Conservation (phyloP, 2,113 vertebrate genomes). For the Psittacus erithacus region DNA sequence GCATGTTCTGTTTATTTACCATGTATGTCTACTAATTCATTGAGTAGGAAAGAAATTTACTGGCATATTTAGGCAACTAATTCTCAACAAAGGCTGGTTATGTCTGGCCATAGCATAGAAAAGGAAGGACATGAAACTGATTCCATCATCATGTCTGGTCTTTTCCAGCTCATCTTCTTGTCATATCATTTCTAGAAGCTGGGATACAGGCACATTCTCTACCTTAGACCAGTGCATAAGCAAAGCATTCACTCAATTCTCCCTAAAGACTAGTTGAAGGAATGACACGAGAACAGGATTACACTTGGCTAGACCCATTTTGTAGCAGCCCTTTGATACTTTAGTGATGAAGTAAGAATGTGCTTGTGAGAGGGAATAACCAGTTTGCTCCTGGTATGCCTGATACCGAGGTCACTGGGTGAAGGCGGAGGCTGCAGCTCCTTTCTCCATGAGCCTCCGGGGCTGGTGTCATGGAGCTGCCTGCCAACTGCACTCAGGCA, state of each 20-base stretch:
- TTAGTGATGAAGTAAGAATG: neutral
- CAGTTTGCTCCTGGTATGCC: neutral
- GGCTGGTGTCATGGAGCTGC: neutral
- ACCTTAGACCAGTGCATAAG: fast-evolving
- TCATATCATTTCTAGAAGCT: neutral
- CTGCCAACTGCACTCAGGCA: neutral
- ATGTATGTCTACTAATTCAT: neutral
- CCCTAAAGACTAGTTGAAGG: neutral
- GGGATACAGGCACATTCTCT: neutral
- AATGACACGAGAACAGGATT: neutral
- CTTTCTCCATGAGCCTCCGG: fast-evolving
- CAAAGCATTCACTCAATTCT: neutral
- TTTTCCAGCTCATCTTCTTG: neutral
- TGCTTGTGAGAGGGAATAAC: neutral
- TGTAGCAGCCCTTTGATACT: neutral
- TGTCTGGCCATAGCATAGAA: neutral
- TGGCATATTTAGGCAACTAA: neutral
- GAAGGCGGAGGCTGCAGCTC: neutral
- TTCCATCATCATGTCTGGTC: fast-evolving
- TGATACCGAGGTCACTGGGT: fast-evolving
- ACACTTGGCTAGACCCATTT: no score
- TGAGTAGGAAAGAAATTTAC: neutral
- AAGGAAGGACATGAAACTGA: neutral
- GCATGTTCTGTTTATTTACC: neutral
- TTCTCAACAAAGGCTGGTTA: neutral